Evolutionary conservation across 1,140 invertebrate genomes (phyloP).

Genomic region (Drosophila carrolli): DNA sequence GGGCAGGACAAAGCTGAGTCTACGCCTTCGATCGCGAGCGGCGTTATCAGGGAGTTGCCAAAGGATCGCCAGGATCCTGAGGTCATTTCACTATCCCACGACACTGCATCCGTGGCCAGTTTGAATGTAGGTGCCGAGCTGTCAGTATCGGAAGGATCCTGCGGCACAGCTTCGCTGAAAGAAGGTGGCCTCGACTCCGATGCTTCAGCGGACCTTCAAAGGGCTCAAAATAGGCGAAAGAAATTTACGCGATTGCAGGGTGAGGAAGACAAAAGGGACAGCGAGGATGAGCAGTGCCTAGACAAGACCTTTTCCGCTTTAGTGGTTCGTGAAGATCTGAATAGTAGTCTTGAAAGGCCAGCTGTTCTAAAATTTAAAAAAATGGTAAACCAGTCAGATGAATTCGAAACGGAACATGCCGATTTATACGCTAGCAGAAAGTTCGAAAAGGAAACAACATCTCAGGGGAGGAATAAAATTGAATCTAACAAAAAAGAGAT

Average conservation of each 20-base stretch:
- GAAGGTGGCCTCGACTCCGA: conserved; percentile 1
- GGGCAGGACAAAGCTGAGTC: not conserved
- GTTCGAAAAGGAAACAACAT: not conserved
- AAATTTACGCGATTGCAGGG: conserved; percentile 29
- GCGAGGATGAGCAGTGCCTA: conserved; percentile 12
- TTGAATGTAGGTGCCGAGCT: conserved; percentile 51
- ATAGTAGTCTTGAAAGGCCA: too few species aligned
- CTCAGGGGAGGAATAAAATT: too few species aligned
- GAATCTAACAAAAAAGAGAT: not conserved
- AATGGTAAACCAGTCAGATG: not conserved
- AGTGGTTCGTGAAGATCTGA: not conserved
- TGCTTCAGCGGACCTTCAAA: not conserved
- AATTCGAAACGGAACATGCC: not conserved
- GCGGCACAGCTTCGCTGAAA: not conserved
- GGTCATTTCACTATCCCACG: not conserved
- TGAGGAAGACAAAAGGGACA: not conserved
- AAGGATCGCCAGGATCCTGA: conserved; percentile 10
- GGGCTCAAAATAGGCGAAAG: conserved; percentile 11
- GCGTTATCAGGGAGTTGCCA: conserved; percentile 32
- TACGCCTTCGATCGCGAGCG: conserved; percentile 13
- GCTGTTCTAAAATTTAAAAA: not conserved
- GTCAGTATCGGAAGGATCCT: conserved; percentile 40
- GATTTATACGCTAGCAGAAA: not conserved
- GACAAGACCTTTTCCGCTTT: not conserved
- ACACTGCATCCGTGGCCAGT: conserved; percentile 17